Evolutionary conservation across 92 coral and sea anemone species (phyloP).

Genomic region (Virgularia gustaviana): DNA sequence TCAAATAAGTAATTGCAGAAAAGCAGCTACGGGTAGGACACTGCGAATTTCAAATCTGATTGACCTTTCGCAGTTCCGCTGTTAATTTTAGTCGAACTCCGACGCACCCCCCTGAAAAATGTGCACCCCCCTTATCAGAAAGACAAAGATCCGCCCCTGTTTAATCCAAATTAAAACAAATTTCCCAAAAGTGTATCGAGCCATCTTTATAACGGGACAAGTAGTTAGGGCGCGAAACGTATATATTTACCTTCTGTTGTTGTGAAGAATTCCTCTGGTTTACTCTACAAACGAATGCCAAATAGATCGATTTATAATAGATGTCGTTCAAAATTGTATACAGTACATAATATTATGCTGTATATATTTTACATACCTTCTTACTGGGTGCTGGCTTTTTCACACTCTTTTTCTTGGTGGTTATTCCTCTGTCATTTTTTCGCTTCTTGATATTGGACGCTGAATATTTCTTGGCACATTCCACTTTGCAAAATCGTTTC

Average conservation of each 20-base stretch:
- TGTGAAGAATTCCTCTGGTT: constrained; percentile 5
- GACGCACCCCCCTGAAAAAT: too few species aligned
- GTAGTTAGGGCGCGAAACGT: background rate
- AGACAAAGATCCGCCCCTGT: too few species aligned
- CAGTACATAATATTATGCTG: background rate
- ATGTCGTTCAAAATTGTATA: background rate
- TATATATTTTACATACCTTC: constrained; percentile 11
- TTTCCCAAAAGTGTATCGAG: too few species aligned
- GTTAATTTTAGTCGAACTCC: too few species aligned
- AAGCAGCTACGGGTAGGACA: too few species aligned
- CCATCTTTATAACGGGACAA: too few species aligned
- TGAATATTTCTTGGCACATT: constrained; percentile 98
- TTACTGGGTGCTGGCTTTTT: constrained; percentile 25
- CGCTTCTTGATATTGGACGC: constrained; percentile 99
- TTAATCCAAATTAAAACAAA: background rate
- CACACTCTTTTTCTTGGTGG: constrained; percentile 82
- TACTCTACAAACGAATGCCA: background rate
- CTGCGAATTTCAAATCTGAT: background rate
- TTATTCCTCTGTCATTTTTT: constrained; percentile 79
- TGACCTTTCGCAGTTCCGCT: too few species aligned
- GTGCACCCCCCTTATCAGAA: too few species aligned
- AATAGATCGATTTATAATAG: background rate
- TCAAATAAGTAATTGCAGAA: too few species aligned
- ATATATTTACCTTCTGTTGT: constrained; percentile 12
- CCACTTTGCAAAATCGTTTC: constrained; percentile 97